phyloP scores from a whole-genome alignment of 2,888 invertebrate genomes.

The Dicranocentrus wangi region DNA sequence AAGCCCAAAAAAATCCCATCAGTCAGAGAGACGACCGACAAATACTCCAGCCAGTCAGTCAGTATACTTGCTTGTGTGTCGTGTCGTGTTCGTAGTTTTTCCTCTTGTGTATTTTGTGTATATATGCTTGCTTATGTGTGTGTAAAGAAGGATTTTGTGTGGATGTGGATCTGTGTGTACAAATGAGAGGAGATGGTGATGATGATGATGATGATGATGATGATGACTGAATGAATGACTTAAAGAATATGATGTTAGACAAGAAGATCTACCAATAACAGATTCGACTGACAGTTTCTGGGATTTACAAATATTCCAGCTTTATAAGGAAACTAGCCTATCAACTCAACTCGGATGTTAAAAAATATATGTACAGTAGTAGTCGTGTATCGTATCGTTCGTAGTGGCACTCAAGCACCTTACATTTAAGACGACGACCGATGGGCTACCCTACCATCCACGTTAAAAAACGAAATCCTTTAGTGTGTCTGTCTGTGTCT shows the following conservation, averaged over 20 bases:
- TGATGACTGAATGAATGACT: constrained; percentile 44
- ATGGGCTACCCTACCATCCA: no score
- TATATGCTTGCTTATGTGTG: constrained; percentile 11
- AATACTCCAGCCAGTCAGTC: constrained; percentile 40
- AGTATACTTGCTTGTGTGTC: no score
- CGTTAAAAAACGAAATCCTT: no score
- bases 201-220: constrained; percentile 32
- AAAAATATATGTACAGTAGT: no score
- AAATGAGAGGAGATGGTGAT: constrained; percentile 16
- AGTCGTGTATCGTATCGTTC: no score
- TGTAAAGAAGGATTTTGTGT: not conserved
- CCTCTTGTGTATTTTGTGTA: constrained; percentile 28
- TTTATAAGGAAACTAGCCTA: no score
- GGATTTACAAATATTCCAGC: constrained; percentile 42
- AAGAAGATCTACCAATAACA: constrained; percentile 40
- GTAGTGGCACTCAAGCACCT: no score
- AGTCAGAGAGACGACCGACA: constrained; percentile 35
- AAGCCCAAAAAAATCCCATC: constrained; percentile 21
- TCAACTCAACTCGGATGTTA: no score
- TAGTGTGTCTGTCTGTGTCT: no score
- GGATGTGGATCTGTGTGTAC: constrained; percentile 12
- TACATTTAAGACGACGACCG: no score
- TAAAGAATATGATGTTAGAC: constrained; percentile 12
- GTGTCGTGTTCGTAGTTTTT: constrained; percentile 37
- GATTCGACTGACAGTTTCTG: constrained; percentile 22